Conservation (phyloP, 2,888 invertebrate genomes). For the Deilephila elpenor region DNA sequence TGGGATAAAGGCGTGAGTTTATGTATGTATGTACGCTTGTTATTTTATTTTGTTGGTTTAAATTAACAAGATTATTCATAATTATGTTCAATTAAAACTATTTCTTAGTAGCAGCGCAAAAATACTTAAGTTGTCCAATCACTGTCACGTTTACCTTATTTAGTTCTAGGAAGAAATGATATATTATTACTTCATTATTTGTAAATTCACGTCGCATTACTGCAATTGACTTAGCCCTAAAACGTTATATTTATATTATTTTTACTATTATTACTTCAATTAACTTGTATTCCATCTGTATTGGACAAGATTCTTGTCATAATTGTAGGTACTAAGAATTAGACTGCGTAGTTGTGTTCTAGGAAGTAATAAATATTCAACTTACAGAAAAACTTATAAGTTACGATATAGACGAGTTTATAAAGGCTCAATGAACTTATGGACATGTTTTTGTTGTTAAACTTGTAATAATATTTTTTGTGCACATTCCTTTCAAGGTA, state of each 20-base stretch:
- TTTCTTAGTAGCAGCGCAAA: too few relatives aligned
- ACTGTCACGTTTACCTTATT: not conserved
- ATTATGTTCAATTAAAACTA: too few relatives aligned
- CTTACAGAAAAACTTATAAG: slow-evolving; percentile 21
- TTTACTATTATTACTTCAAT: not conserved
- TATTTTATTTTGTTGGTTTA: too few relatives aligned
- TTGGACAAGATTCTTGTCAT: slow-evolving; percentile 21
- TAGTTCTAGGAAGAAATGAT: not conserved
- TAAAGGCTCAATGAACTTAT: not conserved
- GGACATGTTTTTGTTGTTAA: not conserved
- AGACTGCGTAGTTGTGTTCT: slow-evolving; percentile 25
- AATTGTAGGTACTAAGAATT: slow-evolving; percentile 20
- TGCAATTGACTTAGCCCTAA: not conserved
- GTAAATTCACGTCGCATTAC: not conserved
- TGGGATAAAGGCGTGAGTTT: too few relatives aligned
- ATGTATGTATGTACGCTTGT: too few relatives aligned
- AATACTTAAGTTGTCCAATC: too few relatives aligned
- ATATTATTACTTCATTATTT: not conserved
- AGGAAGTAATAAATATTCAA: slow-evolving; percentile 31
- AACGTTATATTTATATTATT: not conserved
- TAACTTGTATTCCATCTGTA: not conserved
- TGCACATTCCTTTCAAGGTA: not conserved
- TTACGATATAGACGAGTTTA: not conserved
- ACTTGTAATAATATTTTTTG: not conserved
- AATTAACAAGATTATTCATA: too few relatives aligned